Base-by-base conservation (phyloP, 1,140 invertebrate genomes). In the Drosophila kanapiae region DNA sequence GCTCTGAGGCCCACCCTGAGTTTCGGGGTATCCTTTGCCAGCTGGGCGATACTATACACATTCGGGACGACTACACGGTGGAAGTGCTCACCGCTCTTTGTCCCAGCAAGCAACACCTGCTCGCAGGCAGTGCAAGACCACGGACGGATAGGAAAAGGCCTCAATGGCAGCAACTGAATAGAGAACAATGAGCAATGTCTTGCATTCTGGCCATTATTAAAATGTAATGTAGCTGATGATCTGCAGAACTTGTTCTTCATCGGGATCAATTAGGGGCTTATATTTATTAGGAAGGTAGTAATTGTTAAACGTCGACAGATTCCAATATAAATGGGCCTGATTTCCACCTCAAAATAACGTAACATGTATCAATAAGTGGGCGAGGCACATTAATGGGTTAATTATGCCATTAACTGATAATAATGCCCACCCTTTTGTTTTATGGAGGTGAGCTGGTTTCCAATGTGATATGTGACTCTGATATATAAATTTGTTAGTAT, bases 21-120 rank as follows among this genome's bases (percentile, higher is more conserved):
- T 85, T 80, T 23, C 48, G 82, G 2, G 82, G 82, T n/a, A 42
- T 78, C 0, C 29, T 70, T 6, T 85, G 78, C 14, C 63, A 74
- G n/a, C 48, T 85, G 1, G 64, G 49, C 8, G 82, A 85, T n/a
- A 80, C 61, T 38, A 14, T 85, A 5, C 18, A 58, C 29, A 77
- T 85, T 18, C 53, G 48, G 2, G 47, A 60, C 3, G 35, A 69
- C 23, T 35, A 18, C 43, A 13, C 47, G 2, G 47, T 85, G 9
- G 82, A 85, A 13, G 13, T 85, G 0, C 68, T 85, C 16, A 61
- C 72, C 6, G 13, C 11, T 1, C 29, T 35, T 7, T 84, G 82
- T 29, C 40, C 23, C 13, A 61, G 29, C n/a, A n/a, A 27, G 37
- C 9, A 45, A 4, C 40, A 40, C 1, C 59, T 59, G 1, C n/a